These are phyloP conservation scores for Danionella dracula DNA, from an alignment of 2,797 vertebrate genomes.

Conservation along the genomic window DNA sequence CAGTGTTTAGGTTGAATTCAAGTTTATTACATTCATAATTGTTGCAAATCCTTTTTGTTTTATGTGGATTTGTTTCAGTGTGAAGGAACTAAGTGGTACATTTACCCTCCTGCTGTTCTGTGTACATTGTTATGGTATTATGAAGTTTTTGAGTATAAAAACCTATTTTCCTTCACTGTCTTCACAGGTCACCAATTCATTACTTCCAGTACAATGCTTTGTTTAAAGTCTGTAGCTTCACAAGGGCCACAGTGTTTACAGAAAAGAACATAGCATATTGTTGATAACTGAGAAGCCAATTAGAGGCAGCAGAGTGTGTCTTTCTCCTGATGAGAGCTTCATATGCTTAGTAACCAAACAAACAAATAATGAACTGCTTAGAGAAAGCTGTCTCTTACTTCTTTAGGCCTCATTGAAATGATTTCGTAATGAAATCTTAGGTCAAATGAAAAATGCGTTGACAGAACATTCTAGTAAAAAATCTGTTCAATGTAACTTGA, in stretches of 20 bases:
- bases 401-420: constrained; percentile 2
- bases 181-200: constrained; percentile 14
- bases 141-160: background rate
- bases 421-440: constrained; percentile 4
- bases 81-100: too few relatives aligned
- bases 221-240: constrained; percentile 66
- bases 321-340: constrained; percentile 68
- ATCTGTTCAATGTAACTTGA: background rate
- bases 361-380: constrained; percentile 45
- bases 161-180: background rate
- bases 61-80: too few relatives aligned
- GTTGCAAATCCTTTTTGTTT: background rate
- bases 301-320: constrained; percentile 70
- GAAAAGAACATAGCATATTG: constrained; percentile 59
- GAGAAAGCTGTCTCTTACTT: background rate
- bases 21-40: background rate
- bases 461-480: constrained; percentile 16
- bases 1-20: constrained; percentile 18
- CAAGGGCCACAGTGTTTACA: constrained; percentile 60
- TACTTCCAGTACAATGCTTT: constrained; percentile 63
- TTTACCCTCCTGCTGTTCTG: background rate
- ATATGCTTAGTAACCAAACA: constrained; percentile 48
- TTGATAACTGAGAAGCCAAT: constrained; percentile 70
- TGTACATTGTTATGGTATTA: background rate
- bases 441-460: background rate